Conservation (phyloP, 2,888 invertebrate genomes). For the Drosophila recens region DNA sequence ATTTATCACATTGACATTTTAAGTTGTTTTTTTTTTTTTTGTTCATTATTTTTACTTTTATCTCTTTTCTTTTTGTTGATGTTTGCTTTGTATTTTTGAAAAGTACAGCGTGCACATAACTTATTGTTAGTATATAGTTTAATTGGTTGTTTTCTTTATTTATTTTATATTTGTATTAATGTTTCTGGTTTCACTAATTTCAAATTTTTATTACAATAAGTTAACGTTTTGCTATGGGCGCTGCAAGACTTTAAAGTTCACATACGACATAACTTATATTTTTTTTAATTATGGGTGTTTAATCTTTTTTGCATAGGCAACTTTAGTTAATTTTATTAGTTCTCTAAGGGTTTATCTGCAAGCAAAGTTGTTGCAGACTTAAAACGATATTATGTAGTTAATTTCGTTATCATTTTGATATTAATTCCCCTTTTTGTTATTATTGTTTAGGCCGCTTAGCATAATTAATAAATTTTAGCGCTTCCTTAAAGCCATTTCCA, state of each 20-base stretch:
- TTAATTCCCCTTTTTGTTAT: slow-evolving; percentile 35
- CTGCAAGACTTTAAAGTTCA: slow-evolving; percentile 39
- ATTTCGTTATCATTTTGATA: slow-evolving; percentile 23
- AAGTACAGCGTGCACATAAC: slow-evolving; percentile 78
- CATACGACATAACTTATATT: slow-evolving; percentile 42
- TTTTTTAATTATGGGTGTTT: slow-evolving; percentile 34
- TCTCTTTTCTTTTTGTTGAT: slow-evolving; percentile 18
- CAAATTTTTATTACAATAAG: slow-evolving; percentile 64
- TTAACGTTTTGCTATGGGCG: slow-evolving; percentile 66
- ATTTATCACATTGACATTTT: slow-evolving; percentile 76
- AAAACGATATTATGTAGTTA: slow-evolving; percentile 62
- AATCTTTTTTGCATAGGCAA: slow-evolving; percentile 69
- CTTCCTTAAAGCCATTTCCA: slow-evolving; percentile 61
- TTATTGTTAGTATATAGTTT: slow-evolving; percentile 57
- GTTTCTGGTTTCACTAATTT: slow-evolving; percentile 48
- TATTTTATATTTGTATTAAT: slow-evolving; percentile 10
- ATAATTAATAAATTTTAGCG: slow-evolving; percentile 62
- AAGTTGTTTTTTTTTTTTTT: slow-evolving; percentile 51
- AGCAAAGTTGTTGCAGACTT: slow-evolving; percentile 53
- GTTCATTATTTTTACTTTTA: slow-evolving; percentile 38
- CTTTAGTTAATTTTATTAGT: slow-evolving; percentile 51
- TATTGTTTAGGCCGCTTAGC: slow-evolving; percentile 69
- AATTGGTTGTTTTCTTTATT: slow-evolving; percentile 51
- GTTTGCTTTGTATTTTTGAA: slow-evolving; percentile 67
- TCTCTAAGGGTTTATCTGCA: slow-evolving; percentile 54